Base-by-base conservation (phyloP, 1,140 invertebrate genomes). In the Panagrolaimus sp. region DNA sequence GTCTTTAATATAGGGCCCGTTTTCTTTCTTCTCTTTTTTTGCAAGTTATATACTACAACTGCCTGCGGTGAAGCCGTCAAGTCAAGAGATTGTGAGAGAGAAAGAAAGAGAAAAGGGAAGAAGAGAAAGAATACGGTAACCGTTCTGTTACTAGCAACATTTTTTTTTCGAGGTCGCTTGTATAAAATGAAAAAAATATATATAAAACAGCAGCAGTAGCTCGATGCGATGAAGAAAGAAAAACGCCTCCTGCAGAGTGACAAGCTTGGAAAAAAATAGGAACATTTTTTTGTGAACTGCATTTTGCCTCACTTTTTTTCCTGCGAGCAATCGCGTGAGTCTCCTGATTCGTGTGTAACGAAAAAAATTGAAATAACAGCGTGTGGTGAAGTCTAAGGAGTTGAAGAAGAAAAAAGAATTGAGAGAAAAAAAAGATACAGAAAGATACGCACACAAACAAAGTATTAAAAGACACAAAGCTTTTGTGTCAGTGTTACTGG, bases 201-300 rank as follows among this genome's bases (percentile, higher is more conserved):
- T n/a, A n/a, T n/a, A n/a, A n/a, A n/a, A n/a, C n/a, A n/a, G 7
- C 7, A 38, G 7, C 32, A 38, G 32, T 7, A 38, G 32, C 32
- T 38, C 32, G 7, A 38, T 38, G 32, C 32, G 32, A 38, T 38
- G 32, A 38, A 38, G 32, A 21, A 21, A 28, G 52, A 58, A 58
- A 58, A 58, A 58, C 52, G 52, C 52, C 52, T 58, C 52, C 52
- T 58, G 28, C 52, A 12, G 52, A 58, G 52, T 58, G 52, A 58
- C 52, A 58, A 28, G 52, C 21, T 21, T 58, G 21, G 17, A 24
- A 24, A n/a, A n/a, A 28, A 12, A 28, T 10, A 21, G 52, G 52
- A 21, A 21, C 17, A 58, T 21, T 28, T 58, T 28, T 28, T 58
- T 28, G 52, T 28, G 15, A 21, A 58, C 10, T 28, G 52, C 52